Evolutionary conservation across 2,797 vertebrate genomes (phyloP), one percentile per base, ranked within the genome.

Genomic region (Botia kubotai): DNA sequence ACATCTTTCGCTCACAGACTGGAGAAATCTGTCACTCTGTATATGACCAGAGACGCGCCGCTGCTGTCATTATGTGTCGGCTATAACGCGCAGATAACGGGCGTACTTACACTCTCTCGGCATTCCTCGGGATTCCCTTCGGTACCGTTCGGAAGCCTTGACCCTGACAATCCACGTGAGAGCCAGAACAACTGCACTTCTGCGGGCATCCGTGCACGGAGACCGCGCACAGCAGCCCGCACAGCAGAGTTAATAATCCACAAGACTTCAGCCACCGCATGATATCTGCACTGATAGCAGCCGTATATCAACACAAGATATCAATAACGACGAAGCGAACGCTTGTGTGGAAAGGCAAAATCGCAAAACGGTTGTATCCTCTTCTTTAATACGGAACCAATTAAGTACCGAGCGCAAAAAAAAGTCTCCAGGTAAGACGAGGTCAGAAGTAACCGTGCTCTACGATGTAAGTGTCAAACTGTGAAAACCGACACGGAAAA

Each of bases 131-230:
- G 89, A 98, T 91, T 86, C 96, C 97, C 89, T 96, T 96, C 12
- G 97, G 97, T 33, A 98, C 96, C 0, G 91, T 91, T 88, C 89
- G 95, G 86, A 99, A 93, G 85, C 96, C 96, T 86, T 97, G 95
- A 89, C 96, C 96, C 50, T 99, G 97, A 91, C 97, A 99, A 92
- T 99, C 97, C 95, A 99, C 97, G 91, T 95, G 97, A 83, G 97
- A 95, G 77, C 96, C 97, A 17, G 97, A 95, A 92, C 97, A 99
- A 87, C 96, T 98, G 94, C 97, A 99, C 91, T 97, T 98, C 89
- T 96, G 94, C 8, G 97, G 97, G 91, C 97, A 98, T 89, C 95
- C 96, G 83, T 91, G 88, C 78, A 92, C 94, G 33, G 89, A 79
- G 1, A 87, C 83, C 19, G 73, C 84, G 86, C 89, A 90, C 87